Evolutionary conservation across 2,113 vertebrate genomes (phyloP).

Genomic region (Centrocercus urophasianus): DNA sequence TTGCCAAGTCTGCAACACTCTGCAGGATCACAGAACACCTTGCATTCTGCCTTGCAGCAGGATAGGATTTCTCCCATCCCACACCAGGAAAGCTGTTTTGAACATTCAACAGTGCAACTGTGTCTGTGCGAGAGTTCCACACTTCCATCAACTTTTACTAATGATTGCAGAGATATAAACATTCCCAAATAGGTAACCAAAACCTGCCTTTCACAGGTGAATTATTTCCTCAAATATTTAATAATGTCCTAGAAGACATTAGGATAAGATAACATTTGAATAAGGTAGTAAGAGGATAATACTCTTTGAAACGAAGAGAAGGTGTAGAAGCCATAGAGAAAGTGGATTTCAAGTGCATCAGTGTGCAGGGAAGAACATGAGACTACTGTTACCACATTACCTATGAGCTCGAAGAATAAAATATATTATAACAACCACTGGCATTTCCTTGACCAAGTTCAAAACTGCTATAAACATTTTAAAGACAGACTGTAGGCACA

Average conservation of each 20-base stretch:
- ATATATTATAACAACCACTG: neutral
- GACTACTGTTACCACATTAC: neutral
- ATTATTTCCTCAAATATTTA: neutral
- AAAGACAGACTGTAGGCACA: neutral
- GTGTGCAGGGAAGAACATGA: neutral
- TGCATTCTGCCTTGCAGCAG: neutral
- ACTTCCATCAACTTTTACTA: neutral
- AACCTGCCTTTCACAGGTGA: neutral
- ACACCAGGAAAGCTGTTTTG: rapidly evolving
- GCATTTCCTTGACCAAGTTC: neutral
- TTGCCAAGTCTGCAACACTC: neutral
- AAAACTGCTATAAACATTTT: conserved; percentile 1
- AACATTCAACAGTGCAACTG: rapidly evolving
- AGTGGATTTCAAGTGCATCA: conserved; percentile 3
- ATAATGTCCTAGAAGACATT: neutral
- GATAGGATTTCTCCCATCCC: neutral
- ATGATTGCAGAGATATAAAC: neutral
- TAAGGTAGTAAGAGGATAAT: neutral
- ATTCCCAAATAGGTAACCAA: neutral
- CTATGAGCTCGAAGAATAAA: conserved; percentile 11
- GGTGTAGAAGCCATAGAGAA: neutral
- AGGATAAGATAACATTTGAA: neutral
- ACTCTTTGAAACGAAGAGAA: neutral
- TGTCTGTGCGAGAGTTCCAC: neutral
- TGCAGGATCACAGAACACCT: neutral